These are phyloP conservation scores for Lutjanus campechanus DNA, from an alignment of 2,797 vertebrate genomes.

Conservation along the genomic window DNA sequence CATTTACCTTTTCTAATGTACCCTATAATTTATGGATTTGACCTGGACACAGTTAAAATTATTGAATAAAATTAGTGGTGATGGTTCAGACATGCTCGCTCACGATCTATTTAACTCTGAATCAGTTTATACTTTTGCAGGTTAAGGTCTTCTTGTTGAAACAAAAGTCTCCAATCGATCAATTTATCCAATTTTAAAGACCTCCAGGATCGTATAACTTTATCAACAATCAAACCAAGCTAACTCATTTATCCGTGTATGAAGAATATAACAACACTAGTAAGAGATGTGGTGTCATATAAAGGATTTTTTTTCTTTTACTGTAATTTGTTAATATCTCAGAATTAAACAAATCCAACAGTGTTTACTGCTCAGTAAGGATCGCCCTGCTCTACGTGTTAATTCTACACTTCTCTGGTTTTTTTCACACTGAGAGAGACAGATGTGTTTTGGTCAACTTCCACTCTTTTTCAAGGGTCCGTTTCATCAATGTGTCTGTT, in stretches of 20 bases:
- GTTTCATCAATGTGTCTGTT: slow-evolving; percentile 61
- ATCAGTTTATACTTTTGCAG: not conserved
- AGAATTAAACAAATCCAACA: slow-evolving; percentile 38
- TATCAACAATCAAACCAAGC: slow-evolving; percentile 1
- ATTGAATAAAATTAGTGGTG: not conserved
- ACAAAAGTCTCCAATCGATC: not conserved
- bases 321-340: slow-evolving; percentile 36
- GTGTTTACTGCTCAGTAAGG: slow-evolving; percentile 48
- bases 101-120: not conserved
- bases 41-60: not conserved
- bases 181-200: not conserved
- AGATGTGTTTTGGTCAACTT: slow-evolving; percentile 63
- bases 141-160: not conserved
- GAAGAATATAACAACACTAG: not conserved
- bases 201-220: not conserved
- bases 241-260: not conserved
- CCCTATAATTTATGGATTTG: not conserved
- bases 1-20: not conserved
- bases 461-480: slow-evolving; percentile 46
- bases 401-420: slow-evolving; percentile 56
- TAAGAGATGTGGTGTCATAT: slow-evolving; percentile 16
- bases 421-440: slow-evolving; percentile 62
- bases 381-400: slow-evolving; percentile 35
- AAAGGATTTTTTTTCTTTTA: slow-evolving; percentile 2
- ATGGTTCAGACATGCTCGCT: not conserved